Evolutionary conservation across 2,113 vertebrate genomes (phyloP), one percentile per base, ranked within the genome.

Genomic region (Eudyptes chrysolophus): DNA sequence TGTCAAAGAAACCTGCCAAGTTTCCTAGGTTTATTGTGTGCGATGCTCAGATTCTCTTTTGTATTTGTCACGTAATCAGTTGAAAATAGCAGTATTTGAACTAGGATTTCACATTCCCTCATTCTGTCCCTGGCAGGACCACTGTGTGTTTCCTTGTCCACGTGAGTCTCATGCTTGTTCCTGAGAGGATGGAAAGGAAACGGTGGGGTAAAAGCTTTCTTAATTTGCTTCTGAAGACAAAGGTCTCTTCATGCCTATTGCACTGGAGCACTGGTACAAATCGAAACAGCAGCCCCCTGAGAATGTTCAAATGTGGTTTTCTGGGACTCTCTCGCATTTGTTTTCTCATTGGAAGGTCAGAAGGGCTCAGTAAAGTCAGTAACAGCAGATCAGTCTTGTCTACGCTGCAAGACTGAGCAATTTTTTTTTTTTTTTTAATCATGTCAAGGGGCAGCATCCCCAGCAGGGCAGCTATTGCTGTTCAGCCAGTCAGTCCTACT

Each of bases 1-100:
- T 21, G 55, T 94, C 52, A 77, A 55, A 95, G 90, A 88, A 87
- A 87, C 54, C 78, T 97, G 94, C 58, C 87, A 95, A 94, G 54
- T 89, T 84, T 79, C 18, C 11, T 72, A 57, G 51, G 52, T 48
- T 97, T 96, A 93, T 82, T 89, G 84, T 96, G 69, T 38, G 48
- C 2, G 6, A 30, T 54, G 52, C 72, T 48, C 52, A 71, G 69
- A 78, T 90, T 87, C 7, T 34, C 65, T 74, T 94, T 85, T 79
- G 64, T 91, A 68, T 85, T 91, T 57, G 48, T 90, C 91, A 84
- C 10, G 3, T 87, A 92, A 87, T 81, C 72, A 84, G 66, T 82
- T 6, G 21, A 83, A 91, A 91, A 76, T 69, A 90, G 62, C 38
- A 42, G 57, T 61, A 66, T 89, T 69, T 83, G 75, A 88, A 88